These are phyloP conservation scores for Ceratosolen fusciceps DNA, from an alignment of 1,140 invertebrate species.

Conservation along the genomic window DNA sequence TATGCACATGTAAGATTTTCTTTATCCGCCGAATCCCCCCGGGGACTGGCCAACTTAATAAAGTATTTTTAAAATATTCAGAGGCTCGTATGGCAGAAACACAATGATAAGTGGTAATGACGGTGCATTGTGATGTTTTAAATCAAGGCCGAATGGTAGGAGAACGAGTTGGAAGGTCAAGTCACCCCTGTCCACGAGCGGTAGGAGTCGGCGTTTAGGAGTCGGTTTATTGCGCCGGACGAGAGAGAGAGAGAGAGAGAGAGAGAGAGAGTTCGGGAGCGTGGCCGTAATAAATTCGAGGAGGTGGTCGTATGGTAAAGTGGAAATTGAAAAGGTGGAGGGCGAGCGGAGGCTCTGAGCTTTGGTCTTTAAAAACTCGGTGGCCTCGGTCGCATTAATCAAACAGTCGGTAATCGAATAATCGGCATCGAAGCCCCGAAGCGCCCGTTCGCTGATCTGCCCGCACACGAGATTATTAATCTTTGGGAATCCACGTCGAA, in stretches of 20 bases:
- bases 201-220: no score
- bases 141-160: background rate
- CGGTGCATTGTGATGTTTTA: no score
- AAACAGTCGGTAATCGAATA: conserved; percentile 28
- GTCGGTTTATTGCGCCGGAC: no score
- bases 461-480: conserved; percentile 30
- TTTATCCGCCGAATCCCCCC: no score
- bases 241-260: conserved; percentile 47
- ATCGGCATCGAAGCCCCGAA: background rate
- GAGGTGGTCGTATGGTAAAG: no score
- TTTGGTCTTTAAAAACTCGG: background rate
- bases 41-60: no score
- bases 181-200: no score
- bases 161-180: conserved; percentile 17
- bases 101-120: no score
- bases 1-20: no score
- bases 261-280: conserved; percentile 24
- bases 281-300: no score
- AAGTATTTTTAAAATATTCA: no score
- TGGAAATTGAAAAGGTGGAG: background rate
- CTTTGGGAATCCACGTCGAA: conserved; percentile 7
- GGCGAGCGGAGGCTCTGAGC: background rate
- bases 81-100: no score
- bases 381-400: background rate
- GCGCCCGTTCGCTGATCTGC: background rate